Evolutionary conservation across 2,888 invertebrate species (phyloP), one percentile per base, ranked within the genome.

Genomic region (Metalampra italica): DNA sequence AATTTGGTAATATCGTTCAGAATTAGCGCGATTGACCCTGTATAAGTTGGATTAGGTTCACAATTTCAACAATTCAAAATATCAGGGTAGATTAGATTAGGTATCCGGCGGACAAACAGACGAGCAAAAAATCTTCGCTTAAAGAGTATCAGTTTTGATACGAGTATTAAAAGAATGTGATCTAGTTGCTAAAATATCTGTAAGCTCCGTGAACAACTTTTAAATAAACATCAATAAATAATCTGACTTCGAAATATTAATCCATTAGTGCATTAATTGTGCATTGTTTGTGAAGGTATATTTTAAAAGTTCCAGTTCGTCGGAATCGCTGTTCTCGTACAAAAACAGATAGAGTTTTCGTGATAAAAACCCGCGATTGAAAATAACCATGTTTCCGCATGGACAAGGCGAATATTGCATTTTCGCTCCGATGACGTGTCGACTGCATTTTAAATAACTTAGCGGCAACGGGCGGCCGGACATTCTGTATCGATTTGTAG

Each of bases 371-470:
- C 67, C 34, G 32, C 34, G 64, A 80, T 78, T 80, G 75, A 78
- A 81, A 73, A 81, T 82, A 81, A 78, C 77, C 66, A 62, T 70
- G 73, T 80, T 82, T 82, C 78, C 78, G 74, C 74, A 69, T 78
- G 82, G 71, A 69, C 72, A 78, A 79, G 75, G 80, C 75, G 85
- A 80, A 85, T 84, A 85, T 85, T 86, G 82, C 78, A 84, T 86
- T 85, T 82, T 75, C 79, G 66, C 77, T 73, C 64, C 77, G 73
- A 82, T 84, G 84, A 85, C 73, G 78, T 83, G 85, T 81, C 82
- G 84, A 82, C 81, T 84, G 82, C 79, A 84, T 86, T 83, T 84
- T 86, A 86, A 87, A 87, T 85, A 86, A 85, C 78, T 85, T 81
- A 83, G 82, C 67, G 64, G 66, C 64, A 64, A 64, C n/a, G n/a